Conservation (phyloP, 1,140 invertebrate species). For the Eubasilissa regina region DNA sequence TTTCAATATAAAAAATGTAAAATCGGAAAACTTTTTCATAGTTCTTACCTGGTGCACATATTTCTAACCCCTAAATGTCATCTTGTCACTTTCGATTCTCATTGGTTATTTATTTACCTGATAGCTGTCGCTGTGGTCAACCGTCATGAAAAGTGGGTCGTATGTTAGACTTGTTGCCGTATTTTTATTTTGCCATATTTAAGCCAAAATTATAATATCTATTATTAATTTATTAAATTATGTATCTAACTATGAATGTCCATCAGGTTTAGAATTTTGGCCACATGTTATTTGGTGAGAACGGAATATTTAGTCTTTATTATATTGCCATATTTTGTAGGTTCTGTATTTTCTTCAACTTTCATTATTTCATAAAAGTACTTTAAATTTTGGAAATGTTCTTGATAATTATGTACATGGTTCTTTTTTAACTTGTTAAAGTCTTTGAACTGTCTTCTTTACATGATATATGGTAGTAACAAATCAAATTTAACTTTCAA, state of each 20-base stretch:
- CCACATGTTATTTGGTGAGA: constrained; percentile 41
- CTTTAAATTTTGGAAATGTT: constrained; percentile 19
- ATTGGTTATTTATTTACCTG: constrained; percentile 47
- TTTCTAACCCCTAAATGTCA: constrained; percentile 35
- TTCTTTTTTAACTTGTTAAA: constrained; percentile 14
- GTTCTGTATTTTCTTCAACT: constrained; percentile 48
- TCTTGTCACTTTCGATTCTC: constrained; percentile 47
- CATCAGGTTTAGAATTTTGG: constrained; percentile 39
- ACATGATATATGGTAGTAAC: not conserved
- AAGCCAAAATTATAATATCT: constrained; percentile 41
- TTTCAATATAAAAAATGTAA: no score
- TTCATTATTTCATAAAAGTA: constrained; percentile 46
- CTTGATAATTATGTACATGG: not conserved
- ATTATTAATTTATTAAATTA: constrained; percentile 16
- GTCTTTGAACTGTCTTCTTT: not conserved
- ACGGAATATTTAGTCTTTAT: constrained; percentile 28
- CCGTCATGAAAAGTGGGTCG: constrained; percentile 69
- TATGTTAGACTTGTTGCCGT: constrained; percentile 63
- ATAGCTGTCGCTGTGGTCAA: constrained; percentile 56
- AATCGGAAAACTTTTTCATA: not conserved
- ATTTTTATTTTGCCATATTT: constrained; percentile 60
- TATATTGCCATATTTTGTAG: constrained; percentile 51
- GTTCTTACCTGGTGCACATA: not conserved
- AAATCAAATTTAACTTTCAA: constrained; percentile 27
- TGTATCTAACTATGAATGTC: constrained; percentile 41